Conservation (phyloP, 1,140 invertebrate species). For the Cylas formicarius region DNA sequence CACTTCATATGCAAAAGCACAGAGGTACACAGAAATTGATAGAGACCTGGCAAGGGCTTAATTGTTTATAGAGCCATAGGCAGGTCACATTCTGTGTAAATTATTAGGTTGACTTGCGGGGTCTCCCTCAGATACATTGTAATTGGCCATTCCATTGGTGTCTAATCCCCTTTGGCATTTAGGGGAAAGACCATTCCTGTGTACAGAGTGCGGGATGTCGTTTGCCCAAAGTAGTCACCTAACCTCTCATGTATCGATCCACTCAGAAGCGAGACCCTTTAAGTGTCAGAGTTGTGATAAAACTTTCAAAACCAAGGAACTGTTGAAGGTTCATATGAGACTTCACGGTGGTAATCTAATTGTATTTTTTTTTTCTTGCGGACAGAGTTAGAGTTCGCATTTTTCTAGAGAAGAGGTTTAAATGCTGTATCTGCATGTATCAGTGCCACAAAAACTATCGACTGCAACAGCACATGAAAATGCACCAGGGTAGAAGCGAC, state of each 20-base stretch:
- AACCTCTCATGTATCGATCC: constrained; percentile 34
- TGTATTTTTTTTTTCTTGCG: not conserved
- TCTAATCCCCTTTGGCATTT: constrained; percentile 2
- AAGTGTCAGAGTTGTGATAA: constrained; percentile 33
- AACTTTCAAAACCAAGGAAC: constrained; percentile 32
- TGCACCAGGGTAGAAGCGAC: constrained; percentile 20
- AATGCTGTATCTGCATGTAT: constrained; percentile 23
- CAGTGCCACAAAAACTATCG: constrained; percentile 24
- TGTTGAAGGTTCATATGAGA: constrained; percentile 32
- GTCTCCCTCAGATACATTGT: not conserved
- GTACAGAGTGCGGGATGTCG: constrained; percentile 31
- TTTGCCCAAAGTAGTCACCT: constrained; percentile 36
- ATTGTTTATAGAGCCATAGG: not conserved
- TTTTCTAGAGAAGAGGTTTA: constrained; percentile 26
- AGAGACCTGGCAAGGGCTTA: not conserved
- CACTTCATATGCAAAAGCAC: constrained; percentile 33
- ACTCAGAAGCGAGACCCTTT: constrained; percentile 38
- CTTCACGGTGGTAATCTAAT: constrained; percentile 35
- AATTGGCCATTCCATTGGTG: no score
- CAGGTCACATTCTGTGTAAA: not conserved
- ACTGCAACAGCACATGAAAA: constrained; percentile 28
- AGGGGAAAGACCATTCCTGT: constrained; percentile 35
- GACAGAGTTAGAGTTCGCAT: constrained; percentile 6
- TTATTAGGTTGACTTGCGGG: not conserved
- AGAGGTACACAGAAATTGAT: constrained; percentile 24